Base-by-base conservation (phyloP, 2,113 vertebrate genomes). In the Nestor notabilis region DNA sequence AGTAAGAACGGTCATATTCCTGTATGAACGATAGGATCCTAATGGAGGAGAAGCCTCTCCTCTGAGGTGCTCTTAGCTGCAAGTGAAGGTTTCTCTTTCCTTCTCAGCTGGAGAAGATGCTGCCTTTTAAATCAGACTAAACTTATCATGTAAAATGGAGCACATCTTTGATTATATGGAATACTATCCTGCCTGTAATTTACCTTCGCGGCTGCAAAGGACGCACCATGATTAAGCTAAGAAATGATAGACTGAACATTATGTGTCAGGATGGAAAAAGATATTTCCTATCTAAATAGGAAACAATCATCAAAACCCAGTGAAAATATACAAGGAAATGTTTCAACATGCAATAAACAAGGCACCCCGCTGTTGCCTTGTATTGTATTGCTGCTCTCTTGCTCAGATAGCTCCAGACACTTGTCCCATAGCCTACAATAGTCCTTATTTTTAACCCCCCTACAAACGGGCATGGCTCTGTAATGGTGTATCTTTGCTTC, bases 101-200 rank as follows among this genome's bases (percentile, higher is more conserved):
- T 94, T 70, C 44, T 77, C 90, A 92, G 79, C 75, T 88, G 41
- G 75, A 82, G 68, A 88, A 92, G 43, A 84, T 83, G 60, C 74
- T 53, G 85, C 52, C 87, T 91, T 95, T 96, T 64, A 83, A 96
- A 93, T 89, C 87, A 91, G 50, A 44, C 64, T 81, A 93, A 89
- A 90, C 29, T 71, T 95, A 74, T 39, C 50, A 89, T 75, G 47
- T 79, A 90, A 90, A 95, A 88, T 81, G 72, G 43, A 94, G 86
- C 50, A 90, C n/a, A 52, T 95, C 60, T 96, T 89, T 96, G 81
- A 94, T 83, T 93, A 89, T 89, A 58, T 23, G 43, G 87, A 72
- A 63, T 77, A 52, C 65, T 89, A 33, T 46, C 50, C 78, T 89
- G 70, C 13, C 84, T 83, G 89, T 95, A 95, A 96, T 89, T 91